Evolutionary conservation across 2,113 vertebrate genomes (phyloP), one percentile per base, ranked within the genome.

Genomic region (Lophotis ruficrista): DNA sequence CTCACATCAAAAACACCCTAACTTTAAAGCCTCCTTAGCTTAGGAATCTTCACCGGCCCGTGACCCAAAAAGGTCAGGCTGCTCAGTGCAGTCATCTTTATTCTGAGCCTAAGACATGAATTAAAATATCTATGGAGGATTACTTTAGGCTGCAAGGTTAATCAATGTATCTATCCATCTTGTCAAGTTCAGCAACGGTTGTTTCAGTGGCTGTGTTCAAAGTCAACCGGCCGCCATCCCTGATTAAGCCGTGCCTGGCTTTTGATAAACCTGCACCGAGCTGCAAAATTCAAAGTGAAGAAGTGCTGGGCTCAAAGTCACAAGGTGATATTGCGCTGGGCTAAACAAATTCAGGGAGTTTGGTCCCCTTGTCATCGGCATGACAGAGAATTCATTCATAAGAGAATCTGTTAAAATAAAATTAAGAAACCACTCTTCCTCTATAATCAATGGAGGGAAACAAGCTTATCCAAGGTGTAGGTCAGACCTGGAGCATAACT

Each of bases 91-190:
- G 60, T 33, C 37, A 37, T 30, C 76, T 69, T 76, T 6, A 47
- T 35, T 62, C 33, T 22, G 51, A 80, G 33, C 28, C 25, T 16
- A 80, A 79, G 65, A 10, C 66, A 69, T 2, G 47, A 80, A 93
- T 86, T 93, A 62, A 83, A 93, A 54, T 14, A 83, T 6, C 82
- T 51, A 58, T 80, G 54, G 50, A 71, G 75, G 54, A 86, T 56
- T 23, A 31, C 50, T 65, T 14, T 6, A 54, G 0, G 2, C 70
- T 61, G 54, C 92, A 95, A 96, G 92, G 92, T 88, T 93, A 96
- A 95, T 95, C 94, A 83, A 76, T 90, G 92, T 94, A 93, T 94
- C 90, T 93, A 53, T 80, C 58, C 86, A 88, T 83, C 95, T 54
- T 62, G 79, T 62, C 90, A 77, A 57, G 79, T 5, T 50, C 85